phyloP scores from a whole-genome alignment of 2,113 vertebrate species.

The Actenoides hombroni region DNA sequence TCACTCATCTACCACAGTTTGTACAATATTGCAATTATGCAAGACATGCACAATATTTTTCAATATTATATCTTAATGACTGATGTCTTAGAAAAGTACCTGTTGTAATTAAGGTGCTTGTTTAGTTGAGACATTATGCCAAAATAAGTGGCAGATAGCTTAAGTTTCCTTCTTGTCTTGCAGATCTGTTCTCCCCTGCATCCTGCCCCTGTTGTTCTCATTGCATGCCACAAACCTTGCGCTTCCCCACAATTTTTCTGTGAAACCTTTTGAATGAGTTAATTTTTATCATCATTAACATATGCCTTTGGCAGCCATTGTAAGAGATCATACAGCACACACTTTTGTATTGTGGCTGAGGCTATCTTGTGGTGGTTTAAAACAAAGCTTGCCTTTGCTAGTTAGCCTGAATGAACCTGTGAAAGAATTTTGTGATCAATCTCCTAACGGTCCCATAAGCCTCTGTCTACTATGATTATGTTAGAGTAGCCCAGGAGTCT shows the following conservation, averaged over 20 bases:
- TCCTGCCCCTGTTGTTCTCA: background rate
- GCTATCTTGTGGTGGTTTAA: background rate
- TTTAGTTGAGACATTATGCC: background rate
- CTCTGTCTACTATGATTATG: background rate
- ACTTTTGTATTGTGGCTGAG: background rate
- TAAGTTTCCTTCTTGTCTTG: background rate
- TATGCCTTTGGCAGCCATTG: background rate
- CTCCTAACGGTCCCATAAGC: background rate
- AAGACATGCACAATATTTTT: background rate
- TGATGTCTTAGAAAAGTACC: background rate
- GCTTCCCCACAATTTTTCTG: background rate
- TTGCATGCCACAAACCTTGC: background rate
- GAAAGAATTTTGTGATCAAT: background rate
- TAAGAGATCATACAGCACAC: fast-evolving
- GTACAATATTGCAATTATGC: background rate
- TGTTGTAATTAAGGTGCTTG: background rate
- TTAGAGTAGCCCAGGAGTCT: background rate
- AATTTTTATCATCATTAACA: background rate
- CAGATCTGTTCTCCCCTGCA: background rate
- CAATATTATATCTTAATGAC: background rate
- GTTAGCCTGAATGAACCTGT: background rate
- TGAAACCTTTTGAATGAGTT: background rate
- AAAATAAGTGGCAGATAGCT: background rate
- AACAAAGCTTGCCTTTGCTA: background rate
- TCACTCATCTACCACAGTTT: background rate